Base-by-base conservation (phyloP, 2,113 vertebrate genomes). In the Felis catus region DNA sequence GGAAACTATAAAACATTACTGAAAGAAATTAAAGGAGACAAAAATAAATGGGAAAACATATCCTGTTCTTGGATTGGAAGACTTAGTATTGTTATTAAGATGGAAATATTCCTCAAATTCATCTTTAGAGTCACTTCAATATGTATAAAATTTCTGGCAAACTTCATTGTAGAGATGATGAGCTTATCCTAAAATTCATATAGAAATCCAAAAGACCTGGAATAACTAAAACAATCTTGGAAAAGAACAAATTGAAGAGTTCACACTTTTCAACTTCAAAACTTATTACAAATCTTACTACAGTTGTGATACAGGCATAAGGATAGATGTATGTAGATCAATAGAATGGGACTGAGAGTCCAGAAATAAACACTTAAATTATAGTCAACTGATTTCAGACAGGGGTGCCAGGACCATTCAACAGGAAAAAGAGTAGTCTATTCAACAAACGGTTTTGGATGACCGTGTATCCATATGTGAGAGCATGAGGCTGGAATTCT, bases 21-120 rank as follows among this genome's bases (percentile, higher is more conserved):
- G 33, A 93, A 81, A 85, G 74, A 76, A 55, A 65, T 85, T n/a
- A 79, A 79, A 91, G 27, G 70, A 71, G 70, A 55, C 25, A 19
- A 25, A 73, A 91, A 48, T 80, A 83, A 92, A 33, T 71, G 45
- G 31, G 65, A 83, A 82, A 74, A 29, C 11, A n/a, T 33, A 18
- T 14, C 41, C 53, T 95, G 18, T 63, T 41, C 45, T 78, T 55
- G 39, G 4, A 36, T 18, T 87, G 27, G 29, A 68, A 97, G 41
- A 94, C 29, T 76, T 85, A 82, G 61, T 73, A 39, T 21, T 83
- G 2, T 73, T 92, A 97, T 80, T 92, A 96, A 74, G 79, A 29
- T 51, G 31, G 23, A 13, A 93, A 33, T 48, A 89, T 48, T 33
- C 16, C 25, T 51, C 13, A 93, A 61, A 19, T 33, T 36, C 33